These are phyloP conservation scores for Plagiodera versicolora DNA, from an alignment of 2,888 invertebrate genomes.

Conservation along the genomic window DNA sequence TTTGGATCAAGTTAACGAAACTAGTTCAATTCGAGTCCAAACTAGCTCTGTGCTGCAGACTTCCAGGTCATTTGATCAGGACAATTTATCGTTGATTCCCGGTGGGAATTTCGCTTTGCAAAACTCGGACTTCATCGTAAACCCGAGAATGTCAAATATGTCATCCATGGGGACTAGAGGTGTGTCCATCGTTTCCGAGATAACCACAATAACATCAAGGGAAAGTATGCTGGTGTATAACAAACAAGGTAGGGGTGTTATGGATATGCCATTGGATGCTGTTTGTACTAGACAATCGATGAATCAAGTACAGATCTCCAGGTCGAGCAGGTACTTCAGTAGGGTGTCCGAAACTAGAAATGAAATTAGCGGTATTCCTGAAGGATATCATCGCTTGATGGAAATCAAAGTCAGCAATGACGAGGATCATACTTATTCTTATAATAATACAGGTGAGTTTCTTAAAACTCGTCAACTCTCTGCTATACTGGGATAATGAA, in stretches of 20 bases:
- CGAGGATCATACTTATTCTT: conserved; percentile 8
- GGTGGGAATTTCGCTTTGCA: not conserved
- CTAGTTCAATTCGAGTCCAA: not conserved
- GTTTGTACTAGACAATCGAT: not conserved
- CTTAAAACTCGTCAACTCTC: not conserved
- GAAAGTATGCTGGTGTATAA: not conserved
- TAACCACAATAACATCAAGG: not conserved
- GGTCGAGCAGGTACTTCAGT: conserved; percentile 3
- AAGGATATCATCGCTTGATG: not conserved
- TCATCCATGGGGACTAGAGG: not conserved
- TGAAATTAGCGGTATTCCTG: not conserved
- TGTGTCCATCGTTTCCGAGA: not conserved
- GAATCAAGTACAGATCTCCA: conserved; percentile 6
- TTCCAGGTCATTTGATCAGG: not conserved
- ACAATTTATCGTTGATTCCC: not conserved
- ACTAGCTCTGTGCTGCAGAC: not conserved
- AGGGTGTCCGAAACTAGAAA: not conserved
- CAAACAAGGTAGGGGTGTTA: not conserved
- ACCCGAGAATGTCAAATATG: not conserved
- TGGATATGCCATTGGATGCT: not conserved
- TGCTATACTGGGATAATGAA: not conserved
- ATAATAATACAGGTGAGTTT: not conserved
- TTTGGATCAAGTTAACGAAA: not conserved
- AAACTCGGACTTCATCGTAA: not conserved
- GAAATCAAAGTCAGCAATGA: conserved; percentile 6